Evolutionary conservation across 1,140 invertebrate species (phyloP).

Genomic region (Phymastichus coffea): DNA sequence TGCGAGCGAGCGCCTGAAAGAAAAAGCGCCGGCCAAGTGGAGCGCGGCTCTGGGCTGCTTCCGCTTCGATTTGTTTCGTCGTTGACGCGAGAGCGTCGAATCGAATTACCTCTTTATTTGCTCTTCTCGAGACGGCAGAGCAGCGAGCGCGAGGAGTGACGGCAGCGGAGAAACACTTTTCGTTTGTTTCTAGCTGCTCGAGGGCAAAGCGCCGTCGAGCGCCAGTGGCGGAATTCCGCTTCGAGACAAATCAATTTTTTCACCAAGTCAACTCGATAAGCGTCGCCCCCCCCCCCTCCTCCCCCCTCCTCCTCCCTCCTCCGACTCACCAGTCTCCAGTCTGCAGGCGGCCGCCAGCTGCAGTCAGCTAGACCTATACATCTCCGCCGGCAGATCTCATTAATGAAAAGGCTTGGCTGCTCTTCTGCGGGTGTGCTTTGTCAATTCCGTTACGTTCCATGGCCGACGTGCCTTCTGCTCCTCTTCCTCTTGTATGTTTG

Average conservation of each 20-base stretch:
- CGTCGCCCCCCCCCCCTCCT: too few relatives aligned
- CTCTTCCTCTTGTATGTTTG: background rate
- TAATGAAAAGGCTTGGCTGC: slow-evolving; percentile 19
- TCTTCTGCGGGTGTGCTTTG: too few relatives aligned
- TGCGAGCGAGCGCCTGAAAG: too few relatives aligned
- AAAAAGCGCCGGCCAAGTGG: too few relatives aligned
- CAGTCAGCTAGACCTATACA: background rate
- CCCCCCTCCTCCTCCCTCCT: too few relatives aligned
- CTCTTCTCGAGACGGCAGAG: background rate
- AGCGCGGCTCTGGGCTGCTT: too few relatives aligned
- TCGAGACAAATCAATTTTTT: slow-evolving; percentile 22
- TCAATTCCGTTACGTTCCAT: too few relatives aligned
- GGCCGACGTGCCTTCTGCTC: background rate
- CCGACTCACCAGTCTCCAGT: too few relatives aligned
- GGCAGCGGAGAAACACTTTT: too few relatives aligned
- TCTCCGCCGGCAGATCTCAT: slow-evolving; percentile 9
- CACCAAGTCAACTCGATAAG: slow-evolving; percentile 24
- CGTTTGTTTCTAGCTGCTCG: slow-evolving; percentile 3
- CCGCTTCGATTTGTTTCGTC: slow-evolving; percentile 16
- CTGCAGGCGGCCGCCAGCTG: too few relatives aligned
- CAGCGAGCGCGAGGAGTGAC: background rate
- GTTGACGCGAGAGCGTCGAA: slow-evolving; percentile 12
- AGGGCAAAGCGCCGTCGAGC: background rate
- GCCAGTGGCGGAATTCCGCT: slow-evolving; percentile 19
- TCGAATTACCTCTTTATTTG: slow-evolving; percentile 23